Base-by-base conservation (phyloP, 2,888 invertebrate genomes). In the Drosophila pseudotalamancana region DNA sequence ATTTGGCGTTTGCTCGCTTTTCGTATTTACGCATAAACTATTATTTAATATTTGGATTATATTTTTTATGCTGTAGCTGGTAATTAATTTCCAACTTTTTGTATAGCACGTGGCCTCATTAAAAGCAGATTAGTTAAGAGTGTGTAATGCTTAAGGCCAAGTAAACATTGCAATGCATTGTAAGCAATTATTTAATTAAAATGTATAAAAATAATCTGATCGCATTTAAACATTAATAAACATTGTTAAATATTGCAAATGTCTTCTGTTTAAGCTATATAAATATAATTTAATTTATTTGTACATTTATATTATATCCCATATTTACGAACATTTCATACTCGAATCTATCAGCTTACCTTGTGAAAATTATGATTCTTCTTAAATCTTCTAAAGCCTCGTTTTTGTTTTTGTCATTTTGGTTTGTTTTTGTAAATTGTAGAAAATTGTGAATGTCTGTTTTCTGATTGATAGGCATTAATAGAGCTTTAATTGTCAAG, bases 401-500 rank as follows among this genome's bases (percentile, higher is more conserved):
- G 46, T 54, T 37, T 48, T 54, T 69, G 57, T 19, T n/a, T n/a
- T n/a, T 32, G 25, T 19, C 37, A 43, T 37, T 59, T 43, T 21
- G 40, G 27, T 19, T 37, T 49, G 54, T 39, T 37, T 11, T 54
- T 35, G 21, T 4, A 21, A 37, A 12, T 23, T 53, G 6, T 1
- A 6, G 4, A 4, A 9, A 18, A 25, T 32, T 14, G 23, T 40
- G 27, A 8, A 14, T 12, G 43, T 5, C 25, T 27, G 32, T 12
- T 37, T 45, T 25, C 43, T 60, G 80, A 76, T 66, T 76, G 83
- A 79, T 72, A 55, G 77, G 40, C 53, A 60, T 51, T 70, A 51
- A 39, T 51, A 25, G 37, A 54, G 61, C 56, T 62, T 73, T 50
- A 18, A 23, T 18, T 60, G 49, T 32, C 37, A 60, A 57, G 66